These are phyloP conservation scores for Phymanthus crucifer DNA, from an alignment of 92 coral and sea anemone genomes.

Conservation along the genomic window DNA sequence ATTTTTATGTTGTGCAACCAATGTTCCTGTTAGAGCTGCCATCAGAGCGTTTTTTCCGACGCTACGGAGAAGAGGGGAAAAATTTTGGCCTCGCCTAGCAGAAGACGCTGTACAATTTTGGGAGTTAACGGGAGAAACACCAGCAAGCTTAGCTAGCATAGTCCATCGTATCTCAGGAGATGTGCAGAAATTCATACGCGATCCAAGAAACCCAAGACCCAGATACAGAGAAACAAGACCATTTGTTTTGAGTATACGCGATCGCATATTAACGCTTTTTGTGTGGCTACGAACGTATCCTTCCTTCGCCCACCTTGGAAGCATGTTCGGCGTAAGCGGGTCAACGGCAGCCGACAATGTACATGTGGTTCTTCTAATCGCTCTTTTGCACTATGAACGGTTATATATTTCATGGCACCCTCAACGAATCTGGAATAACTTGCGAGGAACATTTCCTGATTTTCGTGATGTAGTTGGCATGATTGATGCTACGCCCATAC, in stretches of 20 bases:
- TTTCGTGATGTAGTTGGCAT: conserved; percentile 45
- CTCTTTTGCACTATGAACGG: conserved; percentile 36
- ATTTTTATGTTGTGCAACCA: conserved; percentile 1
- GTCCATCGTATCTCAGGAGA: conserved; percentile 33
- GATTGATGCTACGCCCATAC: conserved; percentile 46
- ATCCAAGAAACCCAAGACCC: conserved; percentile 38
- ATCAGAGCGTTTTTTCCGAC: conserved; percentile 15
- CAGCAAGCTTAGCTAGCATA: conserved; percentile 27
- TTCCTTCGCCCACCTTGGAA: conserved; percentile 29
- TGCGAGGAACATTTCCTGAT: conserved; percentile 19
- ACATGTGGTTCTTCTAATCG: conserved; percentile 18
- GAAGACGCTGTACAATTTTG: conserved; percentile 27
- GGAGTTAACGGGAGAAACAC: conserved; percentile 47
- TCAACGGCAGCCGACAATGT: conserved; percentile 41
- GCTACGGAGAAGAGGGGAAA: conserved; percentile 11
- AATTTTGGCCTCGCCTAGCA: conserved; percentile 28
- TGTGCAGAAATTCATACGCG: conserved; percentile 26
- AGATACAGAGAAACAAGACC: conserved; percentile 40
- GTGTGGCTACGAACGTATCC: conserved; percentile 43
- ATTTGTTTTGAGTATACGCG: conserved; percentile 24
- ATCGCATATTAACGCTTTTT: conserved; percentile 45
- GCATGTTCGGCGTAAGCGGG: conserved; percentile 35
- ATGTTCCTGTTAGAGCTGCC: conserved; percentile 20
- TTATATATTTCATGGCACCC: conserved; percentile 38
- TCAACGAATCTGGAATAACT: conserved; percentile 22